Evolutionary conservation across 2,888 invertebrate genomes (phyloP).

Genomic region (Netelia melanura): DNA sequence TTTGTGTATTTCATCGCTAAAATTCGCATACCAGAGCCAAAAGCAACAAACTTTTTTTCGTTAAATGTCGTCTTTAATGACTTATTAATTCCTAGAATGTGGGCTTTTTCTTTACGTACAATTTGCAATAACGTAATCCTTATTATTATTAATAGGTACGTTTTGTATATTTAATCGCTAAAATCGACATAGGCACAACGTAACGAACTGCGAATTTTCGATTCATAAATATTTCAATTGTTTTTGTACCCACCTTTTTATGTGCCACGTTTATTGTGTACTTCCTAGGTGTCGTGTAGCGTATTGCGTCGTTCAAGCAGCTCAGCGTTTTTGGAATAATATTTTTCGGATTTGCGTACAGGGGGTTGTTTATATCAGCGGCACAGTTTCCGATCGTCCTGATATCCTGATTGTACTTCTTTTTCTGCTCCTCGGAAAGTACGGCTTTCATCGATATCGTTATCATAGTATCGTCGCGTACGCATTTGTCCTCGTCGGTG

Average conservation of each 20-base stretch:
- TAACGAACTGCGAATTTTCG: too few species aligned
- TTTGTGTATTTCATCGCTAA: too few species aligned
- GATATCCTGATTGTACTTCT: constrained; percentile 70
- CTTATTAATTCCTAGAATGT: too few species aligned
- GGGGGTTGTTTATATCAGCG: constrained; percentile 72
- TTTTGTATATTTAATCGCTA: too few species aligned
- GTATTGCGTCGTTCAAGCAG: constrained; percentile 74
- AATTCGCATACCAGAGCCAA: too few species aligned
- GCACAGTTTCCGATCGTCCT: constrained; percentile 72
- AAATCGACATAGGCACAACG: too few species aligned
- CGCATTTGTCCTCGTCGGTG: constrained; percentile 79
- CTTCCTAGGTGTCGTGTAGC: constrained; percentile 80
- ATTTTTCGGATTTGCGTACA: constrained; percentile 71
- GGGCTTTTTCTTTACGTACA: too few species aligned
- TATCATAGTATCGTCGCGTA: constrained; percentile 78
- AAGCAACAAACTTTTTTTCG: too few species aligned
- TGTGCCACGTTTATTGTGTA: constrained; percentile 78
- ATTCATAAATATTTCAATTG: too few species aligned
- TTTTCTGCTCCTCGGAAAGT: constrained; percentile 80
- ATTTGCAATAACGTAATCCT: too few species aligned
- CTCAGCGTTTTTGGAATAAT: constrained; percentile 74
- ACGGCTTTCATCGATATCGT: constrained; percentile 79
- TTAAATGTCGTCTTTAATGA: too few species aligned
- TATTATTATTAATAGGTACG: too few species aligned
- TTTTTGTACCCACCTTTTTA: constrained; percentile 73